A percentile compares a stretch with the other conserved stretches of the same genome.
Conservation (phyloP, 2,888 invertebrate species). For the Eupithecia vulgata region DNA sequence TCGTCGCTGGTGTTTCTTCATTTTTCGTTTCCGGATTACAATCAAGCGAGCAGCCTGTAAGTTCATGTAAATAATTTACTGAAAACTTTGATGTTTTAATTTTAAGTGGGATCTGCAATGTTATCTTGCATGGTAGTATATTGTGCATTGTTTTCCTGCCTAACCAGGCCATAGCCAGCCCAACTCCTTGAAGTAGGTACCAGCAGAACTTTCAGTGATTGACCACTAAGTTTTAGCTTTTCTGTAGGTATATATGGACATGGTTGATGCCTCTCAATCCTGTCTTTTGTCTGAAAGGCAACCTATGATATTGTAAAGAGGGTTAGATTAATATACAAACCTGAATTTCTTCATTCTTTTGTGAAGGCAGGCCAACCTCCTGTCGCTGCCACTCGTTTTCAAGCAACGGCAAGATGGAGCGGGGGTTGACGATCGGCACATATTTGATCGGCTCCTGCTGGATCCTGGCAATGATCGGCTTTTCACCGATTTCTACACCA, state of each 20-base stretch:
- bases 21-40: constrained; percentile 91
- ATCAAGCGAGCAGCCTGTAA: constrained; percentile 87
- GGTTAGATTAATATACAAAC: background rate
- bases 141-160: too few relatives aligned
- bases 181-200: too few relatives aligned
- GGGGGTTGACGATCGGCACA: constrained; percentile 74
- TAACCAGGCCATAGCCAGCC: too few relatives aligned
- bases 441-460: constrained; percentile 71
- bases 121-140: too few relatives aligned
- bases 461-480: constrained; percentile 51
- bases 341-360: constrained; percentile 82
- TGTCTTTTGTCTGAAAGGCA: too few relatives aligned
- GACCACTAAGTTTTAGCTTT: too few relatives aligned
- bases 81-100: background rate
- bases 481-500: constrained; percentile 67
- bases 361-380: constrained; percentile 77
- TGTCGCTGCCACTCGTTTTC: constrained; percentile 73
- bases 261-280: too few relatives aligned
- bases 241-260: too few relatives aligned
- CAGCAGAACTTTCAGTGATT: too few relatives aligned
- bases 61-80: background rate
- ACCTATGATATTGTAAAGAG: background rate
- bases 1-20: constrained; percentile 93
- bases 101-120: too few relatives aligned
- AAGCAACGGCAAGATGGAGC: constrained; percentile 73